Evolutionary conservation across 2,888 invertebrate genomes (phyloP), one percentile per base, ranked within the genome.

Genomic region (Agriopis aurantiaria): DNA sequence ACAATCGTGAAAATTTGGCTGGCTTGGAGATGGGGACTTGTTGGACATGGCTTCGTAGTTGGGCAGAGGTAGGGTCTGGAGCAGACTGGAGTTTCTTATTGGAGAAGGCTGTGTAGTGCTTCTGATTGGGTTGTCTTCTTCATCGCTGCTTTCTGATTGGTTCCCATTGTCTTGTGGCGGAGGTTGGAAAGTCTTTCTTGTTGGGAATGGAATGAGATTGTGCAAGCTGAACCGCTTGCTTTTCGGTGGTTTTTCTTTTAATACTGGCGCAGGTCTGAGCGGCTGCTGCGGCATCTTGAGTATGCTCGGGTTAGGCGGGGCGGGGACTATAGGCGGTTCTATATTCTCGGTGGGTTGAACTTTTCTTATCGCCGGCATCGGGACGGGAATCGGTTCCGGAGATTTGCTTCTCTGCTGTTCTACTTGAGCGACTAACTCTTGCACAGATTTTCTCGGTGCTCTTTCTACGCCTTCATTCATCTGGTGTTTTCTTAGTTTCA

Each of bases 341-440:
- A 78, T 75, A 3, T 75, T 69, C 71, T 91, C 90, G 84, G 88
- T 88, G 85, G 91, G 89, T 70, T 65, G 65, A 46, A 82, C 79
- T 71, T 80, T 80, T 80, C 91, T 87, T 85, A 49, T 33, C 0
- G 55, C 59, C n/a, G 66, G 63, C 66, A 59, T 63, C 33, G 70
- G 70, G 11, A 55, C 51, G 14, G 83, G 81, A 78, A 90, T 73
- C 79, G 92, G 86, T 68, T 92, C 93, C 3, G 92, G 93, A 6
- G 91, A 89, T 79, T 83, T 81, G 80, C 90, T 80, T 82, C 91
- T 83, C 68, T 93, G 91, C 63, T 95, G 92, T 83, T 96, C 96
- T 10, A 96, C 95, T 82, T 95, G 94, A 1, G 96, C 96, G 40
- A 96, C 96, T 76, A 96, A 86, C 80, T 96, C 96, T 78, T 96